These are phyloP conservation scores for Tenebrosternarchus preto DNA, from an alignment of 2,113 vertebrate genomes.

Conservation along the genomic window DNA sequence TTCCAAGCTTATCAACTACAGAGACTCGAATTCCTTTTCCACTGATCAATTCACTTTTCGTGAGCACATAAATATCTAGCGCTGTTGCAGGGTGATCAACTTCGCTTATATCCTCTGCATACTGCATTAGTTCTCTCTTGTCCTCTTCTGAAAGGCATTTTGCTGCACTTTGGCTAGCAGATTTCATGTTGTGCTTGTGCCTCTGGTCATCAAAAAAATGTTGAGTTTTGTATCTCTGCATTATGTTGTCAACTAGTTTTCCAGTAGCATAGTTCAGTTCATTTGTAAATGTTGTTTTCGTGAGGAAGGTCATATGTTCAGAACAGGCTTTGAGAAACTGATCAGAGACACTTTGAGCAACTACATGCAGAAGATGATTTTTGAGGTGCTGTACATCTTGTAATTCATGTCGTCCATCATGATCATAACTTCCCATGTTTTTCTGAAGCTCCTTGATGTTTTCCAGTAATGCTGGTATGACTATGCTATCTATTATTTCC, in stretches of 20 bases:
- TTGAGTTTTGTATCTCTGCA: constrained; percentile 19
- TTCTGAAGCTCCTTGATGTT: background rate
- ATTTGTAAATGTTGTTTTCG: background rate
- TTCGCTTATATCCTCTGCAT: constrained; percentile 22
- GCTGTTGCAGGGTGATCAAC: constrained; percentile 2
- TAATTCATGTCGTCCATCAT: constrained; percentile 38
- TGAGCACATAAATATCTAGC: constrained; percentile 39
- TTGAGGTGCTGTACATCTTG: constrained; percentile 32
- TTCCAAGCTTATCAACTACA: constrained; percentile 28
- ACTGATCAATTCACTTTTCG: constrained; percentile 35
- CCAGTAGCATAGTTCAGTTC: background rate
- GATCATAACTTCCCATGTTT: constrained; percentile 3
- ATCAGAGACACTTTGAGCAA: constrained; percentile 13
- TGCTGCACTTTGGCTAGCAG: background rate
- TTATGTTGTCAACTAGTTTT: background rate
- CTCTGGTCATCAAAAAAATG: constrained; percentile 41
- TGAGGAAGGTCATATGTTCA: background rate
- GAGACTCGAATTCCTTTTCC: constrained; percentile 43
- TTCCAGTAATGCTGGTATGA: constrained; percentile 20
- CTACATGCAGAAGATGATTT: background rate
- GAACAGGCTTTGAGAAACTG: constrained; percentile 25
- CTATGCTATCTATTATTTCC: constrained; percentile 10
- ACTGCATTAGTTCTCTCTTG: background rate
- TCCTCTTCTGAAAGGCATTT: constrained; percentile 11
- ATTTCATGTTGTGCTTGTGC: constrained; percentile 29